These are phyloP conservation scores for Cheilosia variabilis DNA, from an alignment of 2,888 invertebrate genomes.

Conservation along the genomic window DNA sequence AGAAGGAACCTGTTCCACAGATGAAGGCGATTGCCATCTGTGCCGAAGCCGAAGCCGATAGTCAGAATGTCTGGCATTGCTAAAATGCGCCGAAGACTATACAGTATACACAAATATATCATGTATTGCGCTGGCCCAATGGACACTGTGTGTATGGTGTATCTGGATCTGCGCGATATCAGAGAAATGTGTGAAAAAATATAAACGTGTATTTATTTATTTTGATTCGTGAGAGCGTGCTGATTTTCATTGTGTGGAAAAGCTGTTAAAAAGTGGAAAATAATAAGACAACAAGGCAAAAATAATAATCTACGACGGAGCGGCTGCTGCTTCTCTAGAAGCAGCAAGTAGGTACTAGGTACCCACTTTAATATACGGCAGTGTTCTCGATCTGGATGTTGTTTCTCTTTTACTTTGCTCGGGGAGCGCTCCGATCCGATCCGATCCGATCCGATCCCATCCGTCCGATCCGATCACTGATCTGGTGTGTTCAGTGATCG, in stretches of 20 bases:
- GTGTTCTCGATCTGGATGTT: conserved; percentile 43
- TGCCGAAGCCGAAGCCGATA: conserved; percentile 56
- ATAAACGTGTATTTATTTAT: conserved; percentile 70
- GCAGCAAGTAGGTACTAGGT: neutral
- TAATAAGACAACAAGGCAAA: conserved; percentile 39
- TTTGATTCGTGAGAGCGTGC: conserved; percentile 74
- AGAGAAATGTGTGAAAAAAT: conserved; percentile 62
- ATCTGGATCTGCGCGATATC: conserved; percentile 39
- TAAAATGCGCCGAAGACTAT: conserved; percentile 74
- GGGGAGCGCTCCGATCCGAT: neutral
- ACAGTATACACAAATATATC: conserved; percentile 21
- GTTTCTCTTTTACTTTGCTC: conserved; percentile 50
- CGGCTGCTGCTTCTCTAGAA: conserved; percentile 36
- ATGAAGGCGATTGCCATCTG: conserved; percentile 75
- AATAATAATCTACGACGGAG: conserved; percentile 38
- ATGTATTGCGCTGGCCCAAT: no score
- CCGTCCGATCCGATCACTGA: no score
- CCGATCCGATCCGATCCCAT: no score
- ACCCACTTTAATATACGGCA: conserved; percentile 13
- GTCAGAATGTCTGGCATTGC: conserved; percentile 76
- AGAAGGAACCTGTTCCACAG: conserved; percentile 71
- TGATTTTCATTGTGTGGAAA: conserved; percentile 60
- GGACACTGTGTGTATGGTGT: conserved; percentile 11
- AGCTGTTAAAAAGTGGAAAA: conserved; percentile 55
- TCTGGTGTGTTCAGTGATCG: neutral